Conservation (phyloP, 2,797 vertebrate species). For the Chelon auratus region DNA sequence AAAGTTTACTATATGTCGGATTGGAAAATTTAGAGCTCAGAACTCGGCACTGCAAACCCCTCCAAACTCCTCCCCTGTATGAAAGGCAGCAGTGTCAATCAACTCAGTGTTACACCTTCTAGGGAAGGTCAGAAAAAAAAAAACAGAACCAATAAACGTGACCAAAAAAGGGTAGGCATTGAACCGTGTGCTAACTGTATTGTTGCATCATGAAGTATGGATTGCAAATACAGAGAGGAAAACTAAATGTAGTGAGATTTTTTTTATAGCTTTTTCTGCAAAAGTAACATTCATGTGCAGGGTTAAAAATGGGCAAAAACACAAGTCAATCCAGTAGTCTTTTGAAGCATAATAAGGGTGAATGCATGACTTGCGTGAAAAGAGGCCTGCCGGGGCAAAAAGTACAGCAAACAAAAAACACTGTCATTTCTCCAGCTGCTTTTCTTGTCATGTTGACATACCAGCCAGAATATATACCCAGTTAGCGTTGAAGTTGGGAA, state of each 20-base stretch:
- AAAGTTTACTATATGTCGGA: too few relatives aligned
- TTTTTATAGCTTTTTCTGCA: background rate
- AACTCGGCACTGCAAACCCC: too few relatives aligned
- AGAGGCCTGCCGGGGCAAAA: slow-evolving; percentile 25
- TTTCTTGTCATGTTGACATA: slow-evolving; percentile 19
- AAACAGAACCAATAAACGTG: too few relatives aligned
- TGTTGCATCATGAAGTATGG: background rate
- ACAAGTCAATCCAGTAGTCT: background rate
- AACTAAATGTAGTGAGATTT: background rate
- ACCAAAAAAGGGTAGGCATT: too few relatives aligned
- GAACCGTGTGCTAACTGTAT: too few relatives aligned
- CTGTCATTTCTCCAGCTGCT: background rate
- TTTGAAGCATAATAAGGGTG: slow-evolving; percentile 21
- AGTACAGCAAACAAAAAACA: slow-evolving; percentile 12
- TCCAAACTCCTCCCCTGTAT: too few relatives aligned
- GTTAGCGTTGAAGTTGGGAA: slow-evolving; percentile 8
- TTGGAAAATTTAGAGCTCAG: too few relatives aligned
- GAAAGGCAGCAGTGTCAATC: too few relatives aligned
- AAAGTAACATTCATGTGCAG: background rate
- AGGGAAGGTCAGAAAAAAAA: too few relatives aligned
- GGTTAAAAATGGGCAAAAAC: background rate
- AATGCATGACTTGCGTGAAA: slow-evolving; percentile 34
- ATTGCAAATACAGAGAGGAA: background rate
- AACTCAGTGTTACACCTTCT: too few relatives aligned
- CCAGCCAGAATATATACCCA: background rate